phyloP scores from a whole-genome alignment of 2,797 vertebrate genomes.

The Australoheros facetus region DNA sequence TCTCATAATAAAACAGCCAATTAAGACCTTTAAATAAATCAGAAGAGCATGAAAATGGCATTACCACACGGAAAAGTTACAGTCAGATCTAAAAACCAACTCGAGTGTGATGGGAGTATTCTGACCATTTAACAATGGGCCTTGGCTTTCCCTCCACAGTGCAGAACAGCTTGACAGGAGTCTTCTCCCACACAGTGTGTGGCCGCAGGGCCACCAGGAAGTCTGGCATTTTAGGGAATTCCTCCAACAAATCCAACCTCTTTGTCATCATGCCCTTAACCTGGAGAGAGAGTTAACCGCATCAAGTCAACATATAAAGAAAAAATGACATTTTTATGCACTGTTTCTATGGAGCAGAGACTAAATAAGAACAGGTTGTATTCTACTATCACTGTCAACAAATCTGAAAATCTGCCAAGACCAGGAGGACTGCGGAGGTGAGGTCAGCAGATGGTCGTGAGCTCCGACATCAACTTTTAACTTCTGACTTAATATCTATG shows the following conservation, averaged over 20 bases:
- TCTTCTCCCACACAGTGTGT: conserved; percentile 95
- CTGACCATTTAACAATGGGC: conserved; percentile 94
- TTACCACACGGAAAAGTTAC: background rate
- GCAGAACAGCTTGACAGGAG: conserved; percentile 90
- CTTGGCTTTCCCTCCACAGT: conserved; percentile 91
- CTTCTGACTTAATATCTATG: no score
- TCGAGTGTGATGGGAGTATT: background rate
- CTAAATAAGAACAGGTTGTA: background rate
- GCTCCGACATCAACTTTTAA: no score
- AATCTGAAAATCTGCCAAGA: background rate
- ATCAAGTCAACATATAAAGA: background rate
- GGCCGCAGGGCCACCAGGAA: conserved; percentile 90
- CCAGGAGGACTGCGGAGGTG: background rate
- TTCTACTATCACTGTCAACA: background rate
- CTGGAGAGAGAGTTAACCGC: conserved; percentile 60
- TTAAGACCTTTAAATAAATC: background rate
- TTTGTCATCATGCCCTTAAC: conserved; percentile 82
- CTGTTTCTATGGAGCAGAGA: background rate
- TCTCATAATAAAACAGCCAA: no score
- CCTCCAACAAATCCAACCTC: conserved; percentile 78
- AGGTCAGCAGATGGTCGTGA: background rate
- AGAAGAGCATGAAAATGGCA: background rate
- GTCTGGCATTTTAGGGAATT: conserved; percentile 87
- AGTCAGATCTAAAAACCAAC: background rate
- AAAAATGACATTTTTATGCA: background rate